Evolutionary conservation across 2,797 vertebrate genomes (phyloP), one percentile per base, ranked within the genome.

Genomic region (Hipposideros larvatus): DNA sequence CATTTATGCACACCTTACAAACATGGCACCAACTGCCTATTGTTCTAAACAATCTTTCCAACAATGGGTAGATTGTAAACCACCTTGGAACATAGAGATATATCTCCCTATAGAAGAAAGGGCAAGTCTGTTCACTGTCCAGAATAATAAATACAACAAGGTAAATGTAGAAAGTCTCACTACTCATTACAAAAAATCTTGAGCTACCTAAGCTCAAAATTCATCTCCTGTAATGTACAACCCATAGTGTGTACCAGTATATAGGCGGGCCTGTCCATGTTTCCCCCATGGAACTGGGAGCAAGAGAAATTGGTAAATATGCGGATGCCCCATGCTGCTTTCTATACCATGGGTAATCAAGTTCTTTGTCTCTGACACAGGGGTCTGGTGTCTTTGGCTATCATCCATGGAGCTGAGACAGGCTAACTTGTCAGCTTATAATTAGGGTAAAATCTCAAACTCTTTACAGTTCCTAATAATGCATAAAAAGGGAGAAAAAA

Each of bases 251-350:
- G 24, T 37, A 51, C 14, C 51, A 41, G 70, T 37, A 28, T n/a
- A 6, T 24, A 18, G 2, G 31, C 71, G 21, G 11, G 15, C 19
- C 7, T 4, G 22, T 28, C 28, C 28, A 61, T 0, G 0, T 53
- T 21, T 16, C 5, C 28, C 37, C 48, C 22, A 16, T 5, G 5
- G 65, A 11, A 85, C 18, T 7, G 7, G 46, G 7, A 16, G 2
- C 34, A 28, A 66, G 34, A 63, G 11, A 65, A 11, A 28, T 8
- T 2, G 66, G 31, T 15, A 79, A 24, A 41, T 16, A 46, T 1
- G 18, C 24, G 28, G 55, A 65, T 10, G 1, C 1, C 28, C 19
- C 1, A 15, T 13, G 66, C 5, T 46, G 24, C 28, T 16, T 7
- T 82, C 41, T 65, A n/a, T 18, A 26, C 5, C 18, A 8, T 9